Base-by-base conservation (phyloP, 2,113 vertebrate species). In the Clupea harengus region DNA sequence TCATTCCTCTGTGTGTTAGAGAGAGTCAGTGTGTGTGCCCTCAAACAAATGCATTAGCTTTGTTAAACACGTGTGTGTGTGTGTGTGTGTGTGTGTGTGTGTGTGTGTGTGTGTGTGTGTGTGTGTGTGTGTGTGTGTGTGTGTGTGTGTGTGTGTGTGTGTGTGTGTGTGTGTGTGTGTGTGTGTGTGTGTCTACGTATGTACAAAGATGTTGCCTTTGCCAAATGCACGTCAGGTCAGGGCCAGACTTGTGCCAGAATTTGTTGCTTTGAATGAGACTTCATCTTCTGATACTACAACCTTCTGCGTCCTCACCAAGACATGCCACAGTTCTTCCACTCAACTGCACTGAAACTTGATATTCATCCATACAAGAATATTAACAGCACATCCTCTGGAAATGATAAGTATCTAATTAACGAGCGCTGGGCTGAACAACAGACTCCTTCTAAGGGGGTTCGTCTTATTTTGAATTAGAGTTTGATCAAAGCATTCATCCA, bases 31-130 rank as follows among this genome's bases (percentile, higher is more conserved):
- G 57, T 64, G 57, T 64, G 57, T 67, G 60, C 39, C 39, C 39
- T 39, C 39, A 39, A 39, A 39, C 39, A 39, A 39, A 39, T 39
- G 39, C 39, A 39, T 39, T 39, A 1, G 39, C 39, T 39, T 39
- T 2, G 39, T 39, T 39, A 39, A 39, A 39, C 39, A 39, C 25
- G 60, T 67, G 60, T 64, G 57, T n/a, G 57, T 64, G 57, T 64
- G 60, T 64, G 60, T 64, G 60, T 64, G 60, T 64, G 60, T 64
- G 60, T 25, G 60, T 7, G 60, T 7, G 60, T 7, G 60, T 25
- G 60, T 54, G 52, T 6, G 47, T 25, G 47, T 57, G 20, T 81
- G 47, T 78, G 60, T 83, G 49, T 75, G 85, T 83, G 82, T 9
- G 4, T 54, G 64, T 80, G 49, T 64, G 22, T 60, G 20, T n/a